These are phyloP conservation scores for Araneus ventricosus DNA, from an alignment of 1,140 invertebrate genomes.

Conservation along the genomic window DNA sequence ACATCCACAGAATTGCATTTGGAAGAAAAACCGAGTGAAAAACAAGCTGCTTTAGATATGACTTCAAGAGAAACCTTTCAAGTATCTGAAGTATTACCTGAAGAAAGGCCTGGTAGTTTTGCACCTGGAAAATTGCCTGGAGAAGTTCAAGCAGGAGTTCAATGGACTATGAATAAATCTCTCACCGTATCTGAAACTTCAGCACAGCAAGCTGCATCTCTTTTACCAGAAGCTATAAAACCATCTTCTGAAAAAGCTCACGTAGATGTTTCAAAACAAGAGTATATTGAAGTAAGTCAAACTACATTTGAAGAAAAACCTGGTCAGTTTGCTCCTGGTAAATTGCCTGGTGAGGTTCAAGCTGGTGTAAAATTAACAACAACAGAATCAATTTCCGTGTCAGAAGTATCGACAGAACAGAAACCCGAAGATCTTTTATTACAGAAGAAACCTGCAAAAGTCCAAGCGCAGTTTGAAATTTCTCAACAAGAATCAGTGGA, in stretches of 20 bases:
- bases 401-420: constrained; percentile 71
- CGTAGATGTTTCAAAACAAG: constrained; percentile 58
- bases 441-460: constrained; percentile 46
- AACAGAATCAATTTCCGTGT: constrained; percentile 72
- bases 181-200: constrained; percentile 74
- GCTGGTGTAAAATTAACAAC: constrained; percentile 70
- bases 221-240: constrained; percentile 48
- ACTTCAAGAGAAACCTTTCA: constrained; percentile 72
- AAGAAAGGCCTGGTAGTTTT: constrained; percentile 72
- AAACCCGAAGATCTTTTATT: constrained; percentile 58
- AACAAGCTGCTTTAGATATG: constrained; percentile 64
- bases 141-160: constrained; percentile 70
- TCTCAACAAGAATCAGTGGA: constrained; percentile 64
- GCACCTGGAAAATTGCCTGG: constrained; percentile 72
- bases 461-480: constrained; percentile 46
- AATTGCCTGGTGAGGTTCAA: constrained; percentile 74
- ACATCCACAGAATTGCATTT: constrained; percentile 60
- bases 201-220: constrained; percentile 38
- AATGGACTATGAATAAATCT: constrained; percentile 73
- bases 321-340: constrained; percentile 70
- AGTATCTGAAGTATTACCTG: constrained; percentile 69
- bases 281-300: constrained; percentile 68
- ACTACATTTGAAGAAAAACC: constrained; percentile 69
- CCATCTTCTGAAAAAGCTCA: constrained; percentile 54
- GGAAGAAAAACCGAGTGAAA: constrained; percentile 60